Conservation (phyloP, 2,888 invertebrate genomes). For the Glyphotaelius pellucidus region DNA sequence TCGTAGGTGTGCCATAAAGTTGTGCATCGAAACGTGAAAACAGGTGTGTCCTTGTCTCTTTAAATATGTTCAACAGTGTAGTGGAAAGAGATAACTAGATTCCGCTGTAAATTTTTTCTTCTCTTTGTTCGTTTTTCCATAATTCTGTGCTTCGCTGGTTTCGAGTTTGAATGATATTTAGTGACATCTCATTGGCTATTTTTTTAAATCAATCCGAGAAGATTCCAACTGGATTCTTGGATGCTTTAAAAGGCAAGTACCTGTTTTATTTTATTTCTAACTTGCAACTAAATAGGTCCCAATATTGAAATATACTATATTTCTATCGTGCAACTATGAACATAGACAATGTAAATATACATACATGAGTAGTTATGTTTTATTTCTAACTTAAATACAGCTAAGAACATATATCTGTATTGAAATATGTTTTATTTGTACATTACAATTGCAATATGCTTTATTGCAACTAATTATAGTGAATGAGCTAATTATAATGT, state of each 20-base stretch:
- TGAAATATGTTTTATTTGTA: neutral
- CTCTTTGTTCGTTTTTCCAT: conserved; percentile 45
- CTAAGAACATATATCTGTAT: neutral
- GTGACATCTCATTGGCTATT: conserved; percentile 52
- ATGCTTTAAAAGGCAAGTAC: conserved; percentile 43
- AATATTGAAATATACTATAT: neutral
- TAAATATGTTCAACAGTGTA: conserved; percentile 45
- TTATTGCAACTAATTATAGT: no score
- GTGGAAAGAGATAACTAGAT: conserved; percentile 57
- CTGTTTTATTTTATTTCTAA: conserved; percentile 1
- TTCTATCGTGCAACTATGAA: neutral
- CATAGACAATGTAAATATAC: neutral
- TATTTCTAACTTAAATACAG: neutral
- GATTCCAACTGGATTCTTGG: conserved; percentile 40
- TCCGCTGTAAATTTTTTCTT: conserved; percentile 18
- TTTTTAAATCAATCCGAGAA: conserved; percentile 19
- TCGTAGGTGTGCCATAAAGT: conserved; percentile 54
- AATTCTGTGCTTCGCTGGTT: conserved; percentile 47
- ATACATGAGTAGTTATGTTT: neutral
- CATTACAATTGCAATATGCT: neutral
- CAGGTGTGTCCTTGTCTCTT: conserved; percentile 54
- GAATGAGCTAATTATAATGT: no score
- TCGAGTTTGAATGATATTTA: conserved; percentile 37
- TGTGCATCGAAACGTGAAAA: conserved; percentile 51
- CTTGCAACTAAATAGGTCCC: neutral